Evolutionary conservation across 2,113 vertebrate genomes (phyloP).

Genomic region (Cephalopholis sonnerati): DNA sequence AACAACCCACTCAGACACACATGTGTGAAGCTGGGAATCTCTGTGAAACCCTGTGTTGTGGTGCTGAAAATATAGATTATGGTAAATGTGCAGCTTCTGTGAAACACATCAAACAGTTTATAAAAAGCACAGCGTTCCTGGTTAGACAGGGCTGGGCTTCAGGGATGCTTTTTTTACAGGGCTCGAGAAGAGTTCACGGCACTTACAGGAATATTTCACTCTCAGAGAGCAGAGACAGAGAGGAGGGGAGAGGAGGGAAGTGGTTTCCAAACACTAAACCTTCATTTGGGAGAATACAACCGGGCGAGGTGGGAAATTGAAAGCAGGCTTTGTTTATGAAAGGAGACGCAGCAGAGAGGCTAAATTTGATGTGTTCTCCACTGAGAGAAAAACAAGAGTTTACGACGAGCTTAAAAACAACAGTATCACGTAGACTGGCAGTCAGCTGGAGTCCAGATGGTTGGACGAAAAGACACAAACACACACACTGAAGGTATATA

Average conservation of each 20-base stretch:
- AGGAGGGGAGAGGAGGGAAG: not conserved
- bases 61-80: not conserved
- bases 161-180: too few species aligned
- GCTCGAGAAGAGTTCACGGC: not conserved
- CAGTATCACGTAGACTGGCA: slow-evolving; percentile 10
- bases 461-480: not conserved
- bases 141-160: slow-evolving; percentile 15
- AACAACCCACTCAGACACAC: not conserved
- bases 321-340: slow-evolving; percentile 64
- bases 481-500: not conserved
- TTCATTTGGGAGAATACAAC: not conserved
- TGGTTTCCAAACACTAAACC: not conserved
- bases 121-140: slow-evolving; percentile 16
- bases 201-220: slow-evolving; percentile 7
- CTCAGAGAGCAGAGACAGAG: too few species aligned
- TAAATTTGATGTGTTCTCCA: slow-evolving; percentile 32
- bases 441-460: slow-evolving; percentile 75
- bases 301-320: slow-evolving; percentile 50
- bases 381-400: slow-evolving; percentile 57
- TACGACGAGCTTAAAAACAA: slow-evolving; percentile 53
- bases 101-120: slow-evolving; percentile 40
- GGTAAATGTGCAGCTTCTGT: slow-evolving; percentile 22
- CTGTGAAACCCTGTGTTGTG: not conserved
- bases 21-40: not conserved
- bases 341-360: slow-evolving; percentile 1